A percentile compares a stretch with the other conserved stretches of the same genome.
phyloP scores from a whole-genome alignment of 2,888 invertebrate genomes.

The Anorthoa munda region DNA sequence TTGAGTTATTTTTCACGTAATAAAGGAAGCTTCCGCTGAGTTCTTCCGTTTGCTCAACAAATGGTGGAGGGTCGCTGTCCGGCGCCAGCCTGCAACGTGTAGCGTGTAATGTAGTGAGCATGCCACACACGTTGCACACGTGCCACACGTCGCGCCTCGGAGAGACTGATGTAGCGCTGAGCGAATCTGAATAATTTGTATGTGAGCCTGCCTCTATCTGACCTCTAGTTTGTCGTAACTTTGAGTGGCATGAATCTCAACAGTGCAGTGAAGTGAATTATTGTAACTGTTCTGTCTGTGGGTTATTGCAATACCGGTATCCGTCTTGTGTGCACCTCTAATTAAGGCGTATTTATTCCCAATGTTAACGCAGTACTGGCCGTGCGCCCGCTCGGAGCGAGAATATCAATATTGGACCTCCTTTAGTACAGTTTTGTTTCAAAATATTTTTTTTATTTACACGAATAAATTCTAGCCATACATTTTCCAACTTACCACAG shows the following conservation, averaged over 20 bases:
- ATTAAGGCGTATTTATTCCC: conserved; percentile 4
- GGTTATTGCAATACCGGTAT: background rate
- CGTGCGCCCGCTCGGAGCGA: no score
- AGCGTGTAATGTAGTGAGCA: background rate
- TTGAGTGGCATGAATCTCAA: background rate
- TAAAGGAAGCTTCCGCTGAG: background rate
- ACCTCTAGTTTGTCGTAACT: background rate
- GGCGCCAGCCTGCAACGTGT: background rate
- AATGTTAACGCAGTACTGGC: no score
- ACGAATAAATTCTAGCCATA: no score
- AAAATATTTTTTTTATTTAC: no score
- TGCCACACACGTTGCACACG: background rate
- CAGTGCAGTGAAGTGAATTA: background rate
- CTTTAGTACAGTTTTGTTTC: no score
- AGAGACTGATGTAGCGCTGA: background rate
- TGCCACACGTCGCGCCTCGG: background rate
- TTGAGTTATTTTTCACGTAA: background rate
- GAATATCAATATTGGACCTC: no score
- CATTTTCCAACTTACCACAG: no score
- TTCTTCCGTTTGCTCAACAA: conserved; percentile 3
- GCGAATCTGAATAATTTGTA: conserved; percentile 7
- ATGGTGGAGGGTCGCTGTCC: background rate
- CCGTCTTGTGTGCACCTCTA: background rate
- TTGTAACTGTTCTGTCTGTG: background rate
- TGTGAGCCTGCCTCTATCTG: background rate